Evolutionary conservation across 1,140 invertebrate genomes (phyloP).

Genomic region (Streblospio benedicti): DNA sequence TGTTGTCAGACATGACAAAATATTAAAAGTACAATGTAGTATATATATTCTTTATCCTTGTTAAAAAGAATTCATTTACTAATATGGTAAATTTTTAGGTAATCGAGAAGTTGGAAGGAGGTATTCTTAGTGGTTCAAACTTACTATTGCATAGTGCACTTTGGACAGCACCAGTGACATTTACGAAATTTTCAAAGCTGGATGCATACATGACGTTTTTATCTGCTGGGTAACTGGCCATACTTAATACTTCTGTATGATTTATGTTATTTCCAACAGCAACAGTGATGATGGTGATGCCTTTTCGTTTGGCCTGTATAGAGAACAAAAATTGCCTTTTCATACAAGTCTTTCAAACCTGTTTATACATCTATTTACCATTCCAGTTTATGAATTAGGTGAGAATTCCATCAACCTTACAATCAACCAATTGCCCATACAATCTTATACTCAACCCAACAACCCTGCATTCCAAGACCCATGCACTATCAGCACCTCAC

Average conservation of each 20-base stretch:
- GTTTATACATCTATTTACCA: too few relatives aligned
- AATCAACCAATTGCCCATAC: too few relatives aligned
- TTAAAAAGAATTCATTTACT: background rate
- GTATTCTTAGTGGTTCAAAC: background rate
- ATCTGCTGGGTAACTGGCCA: constrained; percentile 6
- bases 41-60: background rate
- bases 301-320: too few relatives aligned
- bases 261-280: constrained; percentile 8
- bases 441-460: too few relatives aligned
- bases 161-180: constrained; percentile 1
- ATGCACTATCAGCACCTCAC: too few relatives aligned
- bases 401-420: too few relatives aligned
- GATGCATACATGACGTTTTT: constrained; percentile 6
- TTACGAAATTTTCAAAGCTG: constrained; percentile 4
- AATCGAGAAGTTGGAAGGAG: background rate
- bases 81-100: too few relatives aligned
- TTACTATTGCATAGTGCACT: constrained; percentile 9
- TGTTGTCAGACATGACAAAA: too few relatives aligned
- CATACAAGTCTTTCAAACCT: too few relatives aligned
- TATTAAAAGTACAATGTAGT: background rate
- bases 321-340: too few relatives aligned
- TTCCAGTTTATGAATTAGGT: too few relatives aligned
- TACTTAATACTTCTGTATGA: background rate
- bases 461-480: too few relatives aligned
- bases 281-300: constrained; percentile 11